Percentiles rank a stretch among this genome's conserved stretches.
Evolutionary conservation across 2,797 vertebrate species (phyloP).

Genomic region (Malurus leucopterus): DNA sequence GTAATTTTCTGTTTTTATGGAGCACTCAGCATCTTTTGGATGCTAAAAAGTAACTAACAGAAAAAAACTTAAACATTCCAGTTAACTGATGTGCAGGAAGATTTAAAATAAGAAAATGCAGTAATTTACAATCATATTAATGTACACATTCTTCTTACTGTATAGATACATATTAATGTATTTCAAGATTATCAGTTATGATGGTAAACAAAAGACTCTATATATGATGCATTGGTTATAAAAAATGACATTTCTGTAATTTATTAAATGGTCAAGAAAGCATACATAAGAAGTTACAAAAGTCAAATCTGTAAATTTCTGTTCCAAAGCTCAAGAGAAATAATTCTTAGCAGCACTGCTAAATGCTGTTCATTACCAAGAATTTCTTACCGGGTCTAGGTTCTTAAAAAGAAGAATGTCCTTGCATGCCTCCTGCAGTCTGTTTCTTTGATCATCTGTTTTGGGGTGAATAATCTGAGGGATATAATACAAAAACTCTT

Average conservation of each 20-base stretch:
- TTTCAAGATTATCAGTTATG: background rate
- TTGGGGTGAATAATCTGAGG: slow-evolving; percentile 94
- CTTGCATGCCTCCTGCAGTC: slow-evolving; percentile 95
- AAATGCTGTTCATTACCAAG: background rate
- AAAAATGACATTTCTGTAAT: background rate
- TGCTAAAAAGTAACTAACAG: background rate
- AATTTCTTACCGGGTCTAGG: slow-evolving; percentile 87
- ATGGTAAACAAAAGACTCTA: background rate
- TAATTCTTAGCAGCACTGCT: background rate
- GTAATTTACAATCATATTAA: background rate
- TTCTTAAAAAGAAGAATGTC: slow-evolving; percentile 98
- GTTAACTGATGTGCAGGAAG: background rate
- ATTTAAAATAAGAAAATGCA: background rate
- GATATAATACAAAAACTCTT: slow-evolving; percentile 16
- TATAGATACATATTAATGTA: background rate
- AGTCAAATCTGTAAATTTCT: background rate
- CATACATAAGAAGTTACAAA: background rate
- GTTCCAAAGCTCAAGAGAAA: background rate
- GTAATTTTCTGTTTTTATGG: background rate
- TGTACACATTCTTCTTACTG: background rate
- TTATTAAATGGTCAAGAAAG: background rate
- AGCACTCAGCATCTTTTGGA: background rate
- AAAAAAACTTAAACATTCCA: background rate
- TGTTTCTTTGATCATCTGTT: slow-evolving; percentile 95
- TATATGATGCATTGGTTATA: accelerated